Base-by-base conservation (phyloP, 2,113 vertebrate genomes). In the Pardalotus punctatus region DNA sequence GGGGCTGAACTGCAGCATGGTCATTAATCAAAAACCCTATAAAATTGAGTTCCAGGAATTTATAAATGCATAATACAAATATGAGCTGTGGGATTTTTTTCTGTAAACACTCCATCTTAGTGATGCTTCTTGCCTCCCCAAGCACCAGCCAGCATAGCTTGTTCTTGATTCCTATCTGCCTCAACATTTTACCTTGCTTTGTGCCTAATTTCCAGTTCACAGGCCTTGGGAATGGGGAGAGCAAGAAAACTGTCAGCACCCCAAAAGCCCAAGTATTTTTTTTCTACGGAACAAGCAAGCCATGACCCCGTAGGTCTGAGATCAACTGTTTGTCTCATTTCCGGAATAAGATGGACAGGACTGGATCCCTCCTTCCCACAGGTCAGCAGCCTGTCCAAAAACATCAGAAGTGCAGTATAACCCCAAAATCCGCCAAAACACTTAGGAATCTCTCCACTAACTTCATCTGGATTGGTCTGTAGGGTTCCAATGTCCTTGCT, bases 11-110 rank as follows among this genome's bases (percentile, higher is more conserved):
- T 94, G 54, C 85, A 85, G 60, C 56, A 45, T 47, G 87, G 71
- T 29, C 84, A 94, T 97, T 97, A 77, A 97, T 95, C 95, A 97
- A 89, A 94, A 92, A 27, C 35, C 86, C 87, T 78, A 92, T 96
- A 96, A 97, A 97, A 95, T 65, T 85, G 93, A 94, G 93, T 94
- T 95, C 90, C 95, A 96, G 94, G 95, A 92, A 93, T 95, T 86
- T 91, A 84, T 82, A 96, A 97, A 96, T 95, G 73, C 76, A 82
- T 80, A 95, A 94, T 88, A 82, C 95, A 95, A 97, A 93, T 92
- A 93, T 51, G 76, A 96, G 56, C 81, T 69, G 60, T 91, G 64
- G 65, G 91, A 93, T 74, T 74, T 90, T 62, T 91, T 92, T 87
- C 86, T 97, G 84, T 96, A 96, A 96, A 96, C 94, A 93, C 78